Evolutionary conservation across 2,113 vertebrate species (phyloP).

Genomic region (Chitala chitala): DNA sequence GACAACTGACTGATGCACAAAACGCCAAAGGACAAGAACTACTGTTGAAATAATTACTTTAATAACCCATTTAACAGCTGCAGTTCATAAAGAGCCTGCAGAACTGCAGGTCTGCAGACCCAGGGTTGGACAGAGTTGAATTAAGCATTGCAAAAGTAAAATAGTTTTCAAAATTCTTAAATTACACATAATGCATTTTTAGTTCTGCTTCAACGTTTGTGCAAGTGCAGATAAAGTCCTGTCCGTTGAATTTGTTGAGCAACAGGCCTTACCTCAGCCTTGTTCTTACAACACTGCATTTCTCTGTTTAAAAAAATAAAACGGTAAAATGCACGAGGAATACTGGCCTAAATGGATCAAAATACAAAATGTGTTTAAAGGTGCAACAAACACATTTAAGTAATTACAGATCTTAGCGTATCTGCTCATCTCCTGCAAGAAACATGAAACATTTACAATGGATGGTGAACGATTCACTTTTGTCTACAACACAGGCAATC

Average conservation of each 20-base stretch:
- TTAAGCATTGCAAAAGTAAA: neutral
- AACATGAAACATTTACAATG: too few species aligned
- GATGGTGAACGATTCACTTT: too few species aligned
- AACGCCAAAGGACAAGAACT: too few species aligned
- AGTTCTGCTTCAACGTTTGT: neutral
- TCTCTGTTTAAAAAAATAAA: neutral
- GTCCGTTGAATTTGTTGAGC: neutral
- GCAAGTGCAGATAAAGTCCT: neutral
- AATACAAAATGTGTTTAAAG: neutral
- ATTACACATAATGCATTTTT: neutral
- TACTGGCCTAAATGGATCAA: neutral
- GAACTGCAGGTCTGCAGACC: too few species aligned
- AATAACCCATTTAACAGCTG: too few species aligned
- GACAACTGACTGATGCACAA: too few species aligned
- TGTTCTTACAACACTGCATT: conserved; percentile 2
- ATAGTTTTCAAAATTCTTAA: neutral
- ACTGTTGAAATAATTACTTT: too few species aligned
- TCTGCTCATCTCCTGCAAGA: too few species aligned
- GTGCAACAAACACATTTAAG: neutral
- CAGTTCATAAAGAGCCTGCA: too few species aligned
- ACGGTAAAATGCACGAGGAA: neutral
- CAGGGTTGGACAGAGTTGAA: neutral
- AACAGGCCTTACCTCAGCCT: neutral
- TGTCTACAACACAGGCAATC: too few species aligned
- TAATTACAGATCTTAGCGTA: neutral